These are phyloP conservation scores for Sebastes vulpes DNA, from an alignment of 2,797 vertebrate species.

Conservation along the genomic window DNA sequence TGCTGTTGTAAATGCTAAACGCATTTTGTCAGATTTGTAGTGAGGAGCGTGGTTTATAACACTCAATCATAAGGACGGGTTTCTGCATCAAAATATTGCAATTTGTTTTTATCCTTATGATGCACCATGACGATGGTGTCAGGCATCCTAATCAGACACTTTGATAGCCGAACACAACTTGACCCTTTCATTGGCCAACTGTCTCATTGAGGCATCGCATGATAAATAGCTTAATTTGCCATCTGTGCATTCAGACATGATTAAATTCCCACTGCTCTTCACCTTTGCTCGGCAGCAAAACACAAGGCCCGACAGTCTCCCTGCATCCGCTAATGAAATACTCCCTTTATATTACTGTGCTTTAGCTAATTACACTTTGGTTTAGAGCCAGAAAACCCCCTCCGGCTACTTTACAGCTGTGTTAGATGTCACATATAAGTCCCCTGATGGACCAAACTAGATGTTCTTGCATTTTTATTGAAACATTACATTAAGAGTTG, in stretches of 20 bases:
- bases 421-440: neutral
- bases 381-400: slow-evolving; percentile 4
- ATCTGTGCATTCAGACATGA: slow-evolving; percentile 36
- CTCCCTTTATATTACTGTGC: neutral
- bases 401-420: neutral
- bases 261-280: slow-evolving; percentile 43
- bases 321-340: slow-evolving; percentile 1
- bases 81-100: neutral
- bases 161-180: slow-evolving; percentile 10
- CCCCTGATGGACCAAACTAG: neutral
- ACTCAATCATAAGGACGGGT: neutral
- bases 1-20: neutral
- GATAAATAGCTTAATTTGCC: slow-evolving; percentile 60
- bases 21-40: neutral
- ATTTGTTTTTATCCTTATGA: slow-evolving; percentile 15
- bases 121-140: neutral
- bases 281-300: slow-evolving; percentile 35
- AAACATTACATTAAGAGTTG: neutral
- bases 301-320: neutral
- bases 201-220: slow-evolving; percentile 6
- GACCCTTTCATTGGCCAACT: slow-evolving; percentile 15
- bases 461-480: neutral
- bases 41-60: neutral
- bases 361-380: slow-evolving; percentile 20
- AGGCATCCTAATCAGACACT: slow-evolving; percentile 27